Conservation (phyloP, 2,888 invertebrate species). For the Rotaria socialis region DNA sequence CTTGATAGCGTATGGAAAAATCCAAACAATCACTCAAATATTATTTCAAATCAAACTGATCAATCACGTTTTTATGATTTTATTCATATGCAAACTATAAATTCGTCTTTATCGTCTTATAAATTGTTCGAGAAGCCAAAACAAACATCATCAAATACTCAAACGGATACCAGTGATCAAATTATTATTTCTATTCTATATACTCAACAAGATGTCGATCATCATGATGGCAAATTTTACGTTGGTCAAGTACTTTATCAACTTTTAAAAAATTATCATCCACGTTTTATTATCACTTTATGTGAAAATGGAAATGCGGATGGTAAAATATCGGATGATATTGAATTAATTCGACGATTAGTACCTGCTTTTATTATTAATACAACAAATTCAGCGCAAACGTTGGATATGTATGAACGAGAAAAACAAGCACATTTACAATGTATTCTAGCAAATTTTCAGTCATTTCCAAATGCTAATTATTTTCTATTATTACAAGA, state of each 20-base stretch:
- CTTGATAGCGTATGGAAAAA: background rate
- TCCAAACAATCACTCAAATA: background rate
- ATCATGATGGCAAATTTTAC: slow-evolving; percentile 27
- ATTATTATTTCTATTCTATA: background rate
- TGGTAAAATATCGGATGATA: background rate
- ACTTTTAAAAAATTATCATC: background rate
- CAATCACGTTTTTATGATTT: background rate
- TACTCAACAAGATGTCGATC: background rate
- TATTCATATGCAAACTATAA: background rate
- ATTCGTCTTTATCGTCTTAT: background rate
- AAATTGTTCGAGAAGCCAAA: background rate
- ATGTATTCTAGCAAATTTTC: background rate
- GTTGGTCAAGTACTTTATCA: background rate
- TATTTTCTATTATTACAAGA: slow-evolving; percentile 14
- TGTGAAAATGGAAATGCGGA: slow-evolving; percentile 23
- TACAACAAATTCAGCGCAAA: background rate
- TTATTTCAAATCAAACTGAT: background rate
- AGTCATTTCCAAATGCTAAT: slow-evolving; percentile 11
- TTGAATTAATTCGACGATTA: background rate
- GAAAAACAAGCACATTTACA: slow-evolving; percentile 32
- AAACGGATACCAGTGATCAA: background rate
- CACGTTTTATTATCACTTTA: slow-evolving; percentile 1
- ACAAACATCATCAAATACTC: background rate
- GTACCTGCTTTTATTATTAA: background rate
- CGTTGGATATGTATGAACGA: slow-evolving; percentile 1